These are phyloP conservation scores for Ptiloglossa arizonensis DNA, from an alignment of 1,140 invertebrate species.

Conservation along the genomic window DNA sequence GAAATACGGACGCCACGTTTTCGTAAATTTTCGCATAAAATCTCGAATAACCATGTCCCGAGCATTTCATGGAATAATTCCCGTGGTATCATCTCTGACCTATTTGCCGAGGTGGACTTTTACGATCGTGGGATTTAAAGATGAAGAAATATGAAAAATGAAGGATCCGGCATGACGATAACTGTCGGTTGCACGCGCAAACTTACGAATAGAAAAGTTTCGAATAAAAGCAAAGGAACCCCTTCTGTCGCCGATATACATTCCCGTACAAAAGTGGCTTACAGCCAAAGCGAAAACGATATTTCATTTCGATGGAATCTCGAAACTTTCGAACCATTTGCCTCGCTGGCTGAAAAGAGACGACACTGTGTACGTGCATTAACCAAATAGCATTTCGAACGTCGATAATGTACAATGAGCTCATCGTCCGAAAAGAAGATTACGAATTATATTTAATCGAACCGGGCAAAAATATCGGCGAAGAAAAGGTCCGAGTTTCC, in stretches of 20 bases:
- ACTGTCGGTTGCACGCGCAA: slow-evolving; percentile 10
- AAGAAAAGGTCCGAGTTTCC: too few species aligned
- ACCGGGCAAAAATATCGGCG: too few species aligned
- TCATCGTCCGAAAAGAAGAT: too few species aligned
- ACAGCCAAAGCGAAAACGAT: slow-evolving; percentile 12
- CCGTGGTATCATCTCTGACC: slow-evolving; percentile 8
- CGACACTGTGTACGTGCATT: background rate
- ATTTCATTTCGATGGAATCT: slow-evolving; percentile 26
- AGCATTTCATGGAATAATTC: slow-evolving; percentile 1
- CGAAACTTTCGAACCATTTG: slow-evolving; percentile 27
- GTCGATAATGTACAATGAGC: background rate
- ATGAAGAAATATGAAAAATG: slow-evolving; percentile 26
- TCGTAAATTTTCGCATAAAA: background rate
- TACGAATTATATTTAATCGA: too few species aligned
- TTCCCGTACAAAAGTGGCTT: slow-evolving; percentile 15
- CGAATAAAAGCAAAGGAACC: slow-evolving; percentile 11
- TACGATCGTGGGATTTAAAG: slow-evolving; percentile 12
- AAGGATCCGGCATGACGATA: slow-evolving; percentile 12
- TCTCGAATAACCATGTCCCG: background rate
- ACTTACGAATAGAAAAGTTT: slow-evolving; percentile 36
- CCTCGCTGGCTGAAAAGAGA: background rate
- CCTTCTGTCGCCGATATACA: background rate
- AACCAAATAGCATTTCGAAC: slow-evolving; percentile 1
- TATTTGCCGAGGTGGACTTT: background rate
- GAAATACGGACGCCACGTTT: too few species aligned